Conservation (phyloP, 2,888 invertebrate species). For the Brachyopa scutellaris region DNA sequence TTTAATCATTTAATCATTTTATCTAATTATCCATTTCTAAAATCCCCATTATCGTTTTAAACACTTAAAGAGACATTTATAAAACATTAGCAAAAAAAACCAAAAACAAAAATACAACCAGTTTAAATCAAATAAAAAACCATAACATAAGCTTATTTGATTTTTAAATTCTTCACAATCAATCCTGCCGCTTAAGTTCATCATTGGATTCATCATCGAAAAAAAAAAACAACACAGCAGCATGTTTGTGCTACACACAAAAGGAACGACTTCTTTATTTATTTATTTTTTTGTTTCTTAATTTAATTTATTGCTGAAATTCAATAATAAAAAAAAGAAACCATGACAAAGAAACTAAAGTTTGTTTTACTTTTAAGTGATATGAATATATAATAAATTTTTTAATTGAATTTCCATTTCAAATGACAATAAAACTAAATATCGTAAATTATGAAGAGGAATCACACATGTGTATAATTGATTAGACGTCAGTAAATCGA, state of each 20-base stretch:
- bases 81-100: slow-evolving; percentile 34
- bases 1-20: slow-evolving; percentile 6
- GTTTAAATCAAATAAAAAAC: slow-evolving; percentile 11
- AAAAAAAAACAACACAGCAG: not conserved
- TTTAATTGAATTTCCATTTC: slow-evolving; percentile 41
- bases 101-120: slow-evolving; percentile 18
- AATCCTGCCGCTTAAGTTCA: not conserved
- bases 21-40: not conserved
- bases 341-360: slow-evolving; percentile 7
- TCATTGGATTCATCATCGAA: not conserved
- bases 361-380: slow-evolving; percentile 29
- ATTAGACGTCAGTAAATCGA: not conserved
- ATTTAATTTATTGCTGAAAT: not conserved
- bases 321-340: slow-evolving; percentile 1
- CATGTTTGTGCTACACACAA: not conserved
- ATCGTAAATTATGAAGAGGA: slow-evolving; percentile 41
- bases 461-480: slow-evolving; percentile 16
- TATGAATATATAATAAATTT: slow-evolving; percentile 45
- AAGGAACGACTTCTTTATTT: too few species aligned
- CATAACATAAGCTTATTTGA: slow-evolving; percentile 24
- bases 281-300: too few species aligned
- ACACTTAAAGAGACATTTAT: slow-evolving; percentile 51
- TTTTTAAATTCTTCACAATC: slow-evolving; percentile 28
- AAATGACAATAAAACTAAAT: slow-evolving; percentile 19
- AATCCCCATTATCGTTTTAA: slow-evolving; percentile 17